phyloP scores from a whole-genome alignment of 1,140 invertebrate genomes.

The Sycobia sp. region DNA sequence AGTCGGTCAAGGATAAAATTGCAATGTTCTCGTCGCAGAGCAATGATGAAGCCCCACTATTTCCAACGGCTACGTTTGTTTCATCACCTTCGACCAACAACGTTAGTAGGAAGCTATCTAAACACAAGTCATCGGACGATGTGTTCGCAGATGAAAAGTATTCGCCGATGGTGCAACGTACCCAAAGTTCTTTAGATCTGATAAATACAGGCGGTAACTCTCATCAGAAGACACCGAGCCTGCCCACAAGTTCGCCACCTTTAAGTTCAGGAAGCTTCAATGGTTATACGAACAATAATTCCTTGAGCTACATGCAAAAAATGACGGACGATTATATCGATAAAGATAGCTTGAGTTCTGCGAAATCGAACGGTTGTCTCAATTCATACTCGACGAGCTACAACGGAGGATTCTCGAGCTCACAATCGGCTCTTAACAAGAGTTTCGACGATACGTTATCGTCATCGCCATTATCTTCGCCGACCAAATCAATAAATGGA shows the following conservation, averaged over 20 bases:
- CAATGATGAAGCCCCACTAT: constrained; percentile 47
- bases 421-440: background rate
- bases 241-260: constrained; percentile 39
- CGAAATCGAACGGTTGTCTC: no score
- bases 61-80: constrained; percentile 42
- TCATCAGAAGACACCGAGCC: constrained; percentile 38
- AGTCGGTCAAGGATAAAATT: constrained; percentile 84
- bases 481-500: background rate
- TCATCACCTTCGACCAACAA: constrained; percentile 28
- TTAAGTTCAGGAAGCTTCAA: background rate
- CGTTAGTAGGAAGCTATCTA: constrained; percentile 44
- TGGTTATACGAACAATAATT: constrained; percentile 8
- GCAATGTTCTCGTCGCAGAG: constrained; percentile 77
- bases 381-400: background rate
- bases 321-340: background rate
- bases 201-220: constrained; percentile 36
- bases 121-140: constrained; percentile 65
- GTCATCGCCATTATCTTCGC: background rate
- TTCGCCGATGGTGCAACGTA: constrained; percentile 44
- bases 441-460: constrained; percentile 9
- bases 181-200: constrained; percentile 54
- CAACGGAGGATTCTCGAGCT: background rate
- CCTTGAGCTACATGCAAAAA: background rate
- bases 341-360: no score
- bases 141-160: constrained; percentile 53